phyloP scores from a whole-genome alignment of 1,140 invertebrate genomes.

The Thaumatotibia leucotreta region DNA sequence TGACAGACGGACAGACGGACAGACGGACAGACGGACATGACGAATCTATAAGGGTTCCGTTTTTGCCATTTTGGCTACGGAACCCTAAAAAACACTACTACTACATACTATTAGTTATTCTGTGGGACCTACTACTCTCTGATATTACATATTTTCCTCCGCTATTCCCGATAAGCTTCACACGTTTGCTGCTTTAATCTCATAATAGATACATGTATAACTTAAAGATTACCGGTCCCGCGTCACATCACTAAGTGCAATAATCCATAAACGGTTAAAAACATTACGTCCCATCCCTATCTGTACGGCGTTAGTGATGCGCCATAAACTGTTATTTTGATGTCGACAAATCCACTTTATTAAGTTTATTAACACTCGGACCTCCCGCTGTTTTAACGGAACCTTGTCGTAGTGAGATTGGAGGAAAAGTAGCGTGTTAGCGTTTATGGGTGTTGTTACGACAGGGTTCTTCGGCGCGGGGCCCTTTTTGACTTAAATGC shows the following conservation, averaged over 20 bases:
- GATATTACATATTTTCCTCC: too few species aligned
- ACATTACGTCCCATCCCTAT: constrained; percentile 9
- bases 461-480: constrained; percentile 50
- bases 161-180: background rate
- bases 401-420: constrained; percentile 48
- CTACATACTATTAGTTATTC: too few species aligned
- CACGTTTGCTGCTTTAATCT: background rate
- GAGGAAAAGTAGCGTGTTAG: constrained; percentile 26
- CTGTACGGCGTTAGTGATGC: constrained; percentile 55
- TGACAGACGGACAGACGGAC: too few species aligned
- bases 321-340: constrained; percentile 68
- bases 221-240: background rate
- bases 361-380: constrained; percentile 67
- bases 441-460: constrained; percentile 44
- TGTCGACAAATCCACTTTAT: constrained; percentile 74
- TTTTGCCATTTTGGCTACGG: too few species aligned
- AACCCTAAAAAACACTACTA: too few species aligned
- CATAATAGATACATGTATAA: background rate
- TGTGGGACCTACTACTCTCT: too few species aligned
- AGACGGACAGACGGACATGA: too few species aligned
- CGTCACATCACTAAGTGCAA: background rate
- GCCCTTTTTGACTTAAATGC: constrained; percentile 67
- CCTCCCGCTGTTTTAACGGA: constrained; percentile 54
- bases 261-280: constrained; percentile 11
- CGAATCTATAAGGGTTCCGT: too few species aligned